Evolutionary conservation across 23 tunicate species (phyloP).

Genomic region (Ascidia mentula): DNA sequence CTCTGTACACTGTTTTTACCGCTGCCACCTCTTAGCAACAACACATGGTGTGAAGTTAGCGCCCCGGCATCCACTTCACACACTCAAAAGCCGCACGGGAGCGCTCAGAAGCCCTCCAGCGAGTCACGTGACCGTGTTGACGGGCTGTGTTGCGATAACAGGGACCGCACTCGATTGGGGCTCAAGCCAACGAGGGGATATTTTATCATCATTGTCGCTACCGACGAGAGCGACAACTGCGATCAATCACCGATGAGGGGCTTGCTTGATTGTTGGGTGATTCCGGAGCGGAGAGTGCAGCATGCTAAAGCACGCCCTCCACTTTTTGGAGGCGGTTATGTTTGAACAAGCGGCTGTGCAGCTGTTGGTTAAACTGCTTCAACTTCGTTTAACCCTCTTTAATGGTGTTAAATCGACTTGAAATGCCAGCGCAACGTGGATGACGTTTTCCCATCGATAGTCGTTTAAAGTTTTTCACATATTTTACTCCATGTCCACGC

Average conservation of each 20-base stretch:
- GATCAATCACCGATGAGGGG: neutral
- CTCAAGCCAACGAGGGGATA: neutral
- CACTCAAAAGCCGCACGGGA: neutral
- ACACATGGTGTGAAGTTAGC: conserved; percentile 6
- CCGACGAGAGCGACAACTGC: neutral
- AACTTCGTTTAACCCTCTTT: too few species aligned
- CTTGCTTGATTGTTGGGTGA: neutral
- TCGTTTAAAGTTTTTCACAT: too few species aligned
- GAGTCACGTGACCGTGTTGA: neutral
- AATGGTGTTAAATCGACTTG: too few species aligned
- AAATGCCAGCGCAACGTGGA: too few species aligned
- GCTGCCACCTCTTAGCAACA: too few species aligned
- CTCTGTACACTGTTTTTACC: too few species aligned
- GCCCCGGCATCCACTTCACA: neutral
- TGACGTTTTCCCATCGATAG: too few species aligned
- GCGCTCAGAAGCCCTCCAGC: neutral
- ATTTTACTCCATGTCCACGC: too few species aligned
- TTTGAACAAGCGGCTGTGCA: neutral
- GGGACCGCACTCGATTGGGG: neutral
- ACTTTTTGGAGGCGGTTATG: neutral
- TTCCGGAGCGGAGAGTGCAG: neutral
- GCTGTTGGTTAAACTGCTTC: too few species aligned
- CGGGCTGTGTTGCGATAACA: neutral
- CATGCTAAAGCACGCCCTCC: neutral
- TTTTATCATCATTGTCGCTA: neutral